A percentile compares a stretch with the other conserved stretches of the same genome.
Conservation (phyloP, 2,797 vertebrate species). For the Chelidonichthys spinosus region DNA sequence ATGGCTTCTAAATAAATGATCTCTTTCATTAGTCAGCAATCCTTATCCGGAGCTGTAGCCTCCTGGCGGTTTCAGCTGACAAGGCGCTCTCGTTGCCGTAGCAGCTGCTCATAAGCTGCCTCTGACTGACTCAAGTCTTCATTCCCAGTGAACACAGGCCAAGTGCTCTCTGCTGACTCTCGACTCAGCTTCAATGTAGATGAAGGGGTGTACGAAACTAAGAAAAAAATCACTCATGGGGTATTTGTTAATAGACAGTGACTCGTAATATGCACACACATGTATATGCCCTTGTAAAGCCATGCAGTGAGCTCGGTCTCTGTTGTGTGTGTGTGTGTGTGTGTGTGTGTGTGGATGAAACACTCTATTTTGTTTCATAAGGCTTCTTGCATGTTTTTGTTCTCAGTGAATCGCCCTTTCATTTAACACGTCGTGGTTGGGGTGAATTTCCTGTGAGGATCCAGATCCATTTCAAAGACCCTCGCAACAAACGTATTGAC, state of each 20-base stretch:
- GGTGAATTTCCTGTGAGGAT: conserved; percentile 98
- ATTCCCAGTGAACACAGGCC: conserved; percentile 28
- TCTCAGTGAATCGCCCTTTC: conserved; percentile 95
- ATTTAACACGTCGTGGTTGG: conserved; percentile 97
- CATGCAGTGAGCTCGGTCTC: conserved; percentile 17
- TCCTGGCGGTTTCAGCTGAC: conserved; percentile 61
- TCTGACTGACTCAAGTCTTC: conserved; percentile 39
- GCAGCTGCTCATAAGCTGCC: conserved; percentile 44
- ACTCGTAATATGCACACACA: conserved; percentile 5
- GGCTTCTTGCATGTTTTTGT: conserved; percentile 69
- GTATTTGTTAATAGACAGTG: conserved; percentile 6
- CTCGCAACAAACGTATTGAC: conserved; percentile 98
- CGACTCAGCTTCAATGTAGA: conserved; percentile 30
- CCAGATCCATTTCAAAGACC: conserved; percentile 99
- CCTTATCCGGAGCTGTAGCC: conserved; percentile 44
- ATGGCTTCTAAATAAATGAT: conserved; percentile 55
- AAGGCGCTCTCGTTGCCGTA: conserved; percentile 37
- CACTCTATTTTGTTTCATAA: neutral
- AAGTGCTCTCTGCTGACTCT: conserved; percentile 50
- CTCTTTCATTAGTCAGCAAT: conserved; percentile 52
- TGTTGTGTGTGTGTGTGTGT: conserved; percentile 4
- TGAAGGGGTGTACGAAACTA: conserved; percentile 34
- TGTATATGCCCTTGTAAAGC: neutral
- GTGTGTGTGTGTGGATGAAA: conserved; percentile 17
- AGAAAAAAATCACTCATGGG: conserved; percentile 4